These are phyloP conservation scores for Palythoa caribaeorum DNA, from an alignment of 92 coral and sea anemone genomes.

Conservation along the genomic window DNA sequence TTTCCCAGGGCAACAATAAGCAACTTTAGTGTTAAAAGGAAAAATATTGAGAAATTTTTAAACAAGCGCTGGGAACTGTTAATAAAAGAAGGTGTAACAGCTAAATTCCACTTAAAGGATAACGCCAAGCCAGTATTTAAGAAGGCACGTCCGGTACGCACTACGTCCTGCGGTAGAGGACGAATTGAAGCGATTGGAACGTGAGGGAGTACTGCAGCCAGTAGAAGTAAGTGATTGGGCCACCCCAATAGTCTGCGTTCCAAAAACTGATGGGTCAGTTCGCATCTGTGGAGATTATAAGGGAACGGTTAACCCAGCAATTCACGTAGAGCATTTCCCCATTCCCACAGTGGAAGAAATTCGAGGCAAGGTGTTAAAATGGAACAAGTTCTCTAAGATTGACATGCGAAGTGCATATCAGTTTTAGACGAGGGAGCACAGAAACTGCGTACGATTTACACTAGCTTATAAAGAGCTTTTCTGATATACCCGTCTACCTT, in stretches of 20 bases:
- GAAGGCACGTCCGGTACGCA: constrained; percentile 25
- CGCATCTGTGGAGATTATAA: constrained; percentile 50
- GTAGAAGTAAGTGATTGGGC: constrained; percentile 55
- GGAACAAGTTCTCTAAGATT: constrained; percentile 28
- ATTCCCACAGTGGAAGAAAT: constrained; percentile 44
- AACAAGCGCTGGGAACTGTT: constrained; percentile 26
- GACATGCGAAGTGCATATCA: constrained; percentile 45
- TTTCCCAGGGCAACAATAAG: background rate
- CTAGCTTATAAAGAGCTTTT: constrained; percentile 38
- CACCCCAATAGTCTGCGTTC: constrained; percentile 38
- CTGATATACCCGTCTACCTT: constrained; percentile 49
- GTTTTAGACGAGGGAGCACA: constrained; percentile 28
- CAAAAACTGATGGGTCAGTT: constrained; percentile 44
- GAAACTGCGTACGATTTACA: constrained; percentile 44
- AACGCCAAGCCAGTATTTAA: too few species aligned
- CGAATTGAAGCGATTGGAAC: constrained; percentile 25
- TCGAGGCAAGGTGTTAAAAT: constrained; percentile 25
- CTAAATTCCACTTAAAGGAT: constrained; percentile 38
- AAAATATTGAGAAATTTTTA: background rate
- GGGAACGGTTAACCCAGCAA: constrained; percentile 45
- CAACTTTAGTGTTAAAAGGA: constrained; percentile 34
- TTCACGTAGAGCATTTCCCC: constrained; percentile 21
- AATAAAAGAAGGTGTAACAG: constrained; percentile 1
- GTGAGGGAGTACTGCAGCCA: constrained; percentile 45
- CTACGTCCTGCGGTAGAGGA: constrained; percentile 49